Evolutionary conservation across 1,140 invertebrate species (phyloP).

Genomic region (Drosophila ogumai): DNA sequence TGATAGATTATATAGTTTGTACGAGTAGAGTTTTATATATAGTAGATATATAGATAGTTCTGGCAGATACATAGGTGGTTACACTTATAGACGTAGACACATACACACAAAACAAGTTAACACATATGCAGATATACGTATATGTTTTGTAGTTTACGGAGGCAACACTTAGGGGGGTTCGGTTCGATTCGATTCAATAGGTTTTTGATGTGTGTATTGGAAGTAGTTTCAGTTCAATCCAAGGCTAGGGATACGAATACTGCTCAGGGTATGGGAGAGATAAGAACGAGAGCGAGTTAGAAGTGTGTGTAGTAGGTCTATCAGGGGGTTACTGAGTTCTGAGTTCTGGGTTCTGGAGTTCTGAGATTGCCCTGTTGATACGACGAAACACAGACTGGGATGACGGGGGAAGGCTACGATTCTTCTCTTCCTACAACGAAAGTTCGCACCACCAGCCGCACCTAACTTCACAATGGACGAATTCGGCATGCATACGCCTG

Average conservation of each 20-base stretch:
- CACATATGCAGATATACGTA: conserved; percentile 47
- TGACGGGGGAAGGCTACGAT: conserved; percentile 10
- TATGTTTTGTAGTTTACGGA: conserved; percentile 20
- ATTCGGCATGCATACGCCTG: conserved; percentile 59
- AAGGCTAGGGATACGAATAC: conserved; percentile 25
- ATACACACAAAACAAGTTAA: conserved; percentile 54
- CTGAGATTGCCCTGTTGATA: conserved; percentile 1
- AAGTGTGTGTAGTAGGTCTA: conserved; percentile 8
- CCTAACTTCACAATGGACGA: conserved; percentile 74
- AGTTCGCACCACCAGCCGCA: conserved; percentile 62
- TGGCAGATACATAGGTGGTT: conserved; percentile 50
- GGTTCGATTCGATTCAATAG: conserved; percentile 15
- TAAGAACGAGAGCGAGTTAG: neutral
- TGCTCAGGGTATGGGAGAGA: conserved; percentile 12
- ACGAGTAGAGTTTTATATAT: conserved; percentile 43
- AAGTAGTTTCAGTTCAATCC: conserved; percentile 54
- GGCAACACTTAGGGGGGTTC: conserved; percentile 10
- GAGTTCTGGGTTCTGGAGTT: neutral
- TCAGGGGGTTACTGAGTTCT: neutral
- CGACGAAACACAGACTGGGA: conserved; percentile 6
- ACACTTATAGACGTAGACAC: conserved; percentile 48
- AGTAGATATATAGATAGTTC: conserved; percentile 26
- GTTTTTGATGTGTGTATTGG: conserved; percentile 30
- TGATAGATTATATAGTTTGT: conserved; percentile 40
- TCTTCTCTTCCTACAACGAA: conserved; percentile 15